Base-by-base conservation (phyloP, 1,140 invertebrate species). In the Pygmarrhopalites habei region DNA sequence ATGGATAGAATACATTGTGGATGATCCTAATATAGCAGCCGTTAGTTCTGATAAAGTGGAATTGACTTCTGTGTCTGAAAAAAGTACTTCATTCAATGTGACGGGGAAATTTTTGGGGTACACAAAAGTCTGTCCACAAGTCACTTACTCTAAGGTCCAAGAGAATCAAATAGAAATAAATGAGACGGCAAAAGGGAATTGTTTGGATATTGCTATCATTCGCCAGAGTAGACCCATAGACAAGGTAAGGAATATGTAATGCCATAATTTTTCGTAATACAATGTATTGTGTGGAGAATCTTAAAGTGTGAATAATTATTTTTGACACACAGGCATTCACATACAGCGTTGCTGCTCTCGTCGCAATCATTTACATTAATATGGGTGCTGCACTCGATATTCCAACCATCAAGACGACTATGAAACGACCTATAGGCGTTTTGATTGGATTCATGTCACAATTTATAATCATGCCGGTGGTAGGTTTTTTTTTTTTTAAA, bases 361-460 rank as follows among this genome's bases (percentile, higher is more conserved):
- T 95, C 55, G 85, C 86, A 0, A 77, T 94, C 49, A 84, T 93
- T 64, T 95, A 92, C 73, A 87, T 95, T 47, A 94, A 95, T 76
- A 95, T 95, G 79, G 93, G 93, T 0, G 94, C 91, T 75, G 90
- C 92, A 0, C 80, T 95, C 72, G 86, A 93, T 73, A 83, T 89
- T 79, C 72, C 78, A 1, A 81, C 87, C 5, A 80, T 95, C 4
- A 83, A 82, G 65, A 77, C 81, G 1, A 85, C 86, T 14, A 62
- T 95, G 1, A 83, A 78, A 62, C 82, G 79, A 66, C 93, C 93
- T 0, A 79, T 92, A n/a, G 89, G 88, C 32, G 91, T 92, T 0
- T 75, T 77, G 1, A 90, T 95, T 71, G 91, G 91, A 7, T 85
- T 94, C 63, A 71, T 84, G 10, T 85, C 84, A 57, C 93, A 96